Conservation (phyloP, 2,888 invertebrate genomes). For the Nasonia oneida region DNA sequence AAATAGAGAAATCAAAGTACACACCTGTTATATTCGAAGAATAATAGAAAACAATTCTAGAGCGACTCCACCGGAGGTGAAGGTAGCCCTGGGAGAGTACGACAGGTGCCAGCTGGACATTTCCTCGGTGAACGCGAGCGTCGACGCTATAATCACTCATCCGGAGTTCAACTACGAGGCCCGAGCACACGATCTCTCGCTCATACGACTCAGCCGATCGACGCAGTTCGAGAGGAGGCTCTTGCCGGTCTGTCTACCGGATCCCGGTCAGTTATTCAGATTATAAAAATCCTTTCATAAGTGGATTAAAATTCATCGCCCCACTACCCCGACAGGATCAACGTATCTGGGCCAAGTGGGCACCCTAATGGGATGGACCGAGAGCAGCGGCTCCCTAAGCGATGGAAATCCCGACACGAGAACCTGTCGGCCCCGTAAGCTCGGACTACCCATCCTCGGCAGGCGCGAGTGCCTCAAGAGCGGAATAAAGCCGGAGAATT, state of each 20-base stretch:
- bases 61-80: slow-evolving; percentile 77
- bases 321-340: slow-evolving; percentile 72
- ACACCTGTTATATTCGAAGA: neutral
- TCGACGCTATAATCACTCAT: slow-evolving; percentile 80
- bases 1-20: neutral
- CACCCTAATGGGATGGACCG: slow-evolving; percentile 80
- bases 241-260: slow-evolving; percentile 82
- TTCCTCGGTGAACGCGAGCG: slow-evolving; percentile 80
- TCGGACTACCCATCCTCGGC: slow-evolving; percentile 81
- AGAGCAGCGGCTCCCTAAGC: slow-evolving; percentile 59
- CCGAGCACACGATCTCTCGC: slow-evolving; percentile 82
- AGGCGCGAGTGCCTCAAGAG: slow-evolving; percentile 78
- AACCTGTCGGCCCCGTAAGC: slow-evolving; percentile 80
- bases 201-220: slow-evolving; percentile 81
- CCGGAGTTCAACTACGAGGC: slow-evolving; percentile 81
- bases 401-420: slow-evolving; percentile 64
- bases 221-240: slow-evolving; percentile 80
- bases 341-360: slow-evolving; percentile 80
- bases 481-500: slow-evolving; percentile 72
- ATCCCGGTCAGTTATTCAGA: slow-evolving; percentile 76
- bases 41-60: slow-evolving; percentile 62
- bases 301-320: neutral
- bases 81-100: slow-evolving; percentile 81
- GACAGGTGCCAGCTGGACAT: slow-evolving; percentile 81
- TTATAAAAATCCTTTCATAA: too few species aligned